Percentiles rank a stretch among this genome's conserved stretches.
phyloP scores from a whole-genome alignment of 2,113 vertebrate species.

The Alces alces region DNA sequence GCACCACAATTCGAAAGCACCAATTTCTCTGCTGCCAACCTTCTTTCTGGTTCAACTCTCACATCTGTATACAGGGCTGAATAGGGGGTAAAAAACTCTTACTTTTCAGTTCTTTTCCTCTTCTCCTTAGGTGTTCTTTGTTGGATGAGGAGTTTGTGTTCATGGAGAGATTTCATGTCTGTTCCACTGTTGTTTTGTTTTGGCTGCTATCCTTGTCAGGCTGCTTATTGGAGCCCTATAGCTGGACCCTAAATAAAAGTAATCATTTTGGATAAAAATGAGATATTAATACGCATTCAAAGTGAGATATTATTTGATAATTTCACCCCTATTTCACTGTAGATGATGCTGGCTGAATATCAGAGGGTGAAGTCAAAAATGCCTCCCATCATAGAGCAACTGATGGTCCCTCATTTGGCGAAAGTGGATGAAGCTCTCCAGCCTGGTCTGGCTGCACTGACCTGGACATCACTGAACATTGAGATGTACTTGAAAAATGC shows the following conservation, averaged over 20 bases:
- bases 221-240: neutral
- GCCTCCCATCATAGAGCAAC: conserved; percentile 80
- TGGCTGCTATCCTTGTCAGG: neutral
- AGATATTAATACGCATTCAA: neutral
- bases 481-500: conserved; percentile 85
- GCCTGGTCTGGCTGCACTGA: conserved; percentile 88
- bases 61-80: neutral
- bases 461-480: conserved; percentile 93
- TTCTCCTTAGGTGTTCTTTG: neutral
- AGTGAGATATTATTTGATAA: neutral
- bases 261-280: neutral
- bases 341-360: conserved; percentile 92
- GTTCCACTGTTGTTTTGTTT: neutral
- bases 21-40: neutral
- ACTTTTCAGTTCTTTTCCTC: neutral
- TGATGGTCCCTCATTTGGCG: conserved; percentile 85
- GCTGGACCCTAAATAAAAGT: neutral
- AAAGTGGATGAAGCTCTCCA: conserved; percentile 89
- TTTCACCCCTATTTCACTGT: conserved; percentile 37
- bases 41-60: neutral
- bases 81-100: neutral
- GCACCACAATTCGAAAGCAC: neutral
- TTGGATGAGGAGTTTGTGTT: neutral
- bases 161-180: neutral
- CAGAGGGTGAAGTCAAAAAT: conserved; percentile 90